Conservation (phyloP, 1,140 invertebrate species). For the Thaumatotibia leucotreta region DNA sequence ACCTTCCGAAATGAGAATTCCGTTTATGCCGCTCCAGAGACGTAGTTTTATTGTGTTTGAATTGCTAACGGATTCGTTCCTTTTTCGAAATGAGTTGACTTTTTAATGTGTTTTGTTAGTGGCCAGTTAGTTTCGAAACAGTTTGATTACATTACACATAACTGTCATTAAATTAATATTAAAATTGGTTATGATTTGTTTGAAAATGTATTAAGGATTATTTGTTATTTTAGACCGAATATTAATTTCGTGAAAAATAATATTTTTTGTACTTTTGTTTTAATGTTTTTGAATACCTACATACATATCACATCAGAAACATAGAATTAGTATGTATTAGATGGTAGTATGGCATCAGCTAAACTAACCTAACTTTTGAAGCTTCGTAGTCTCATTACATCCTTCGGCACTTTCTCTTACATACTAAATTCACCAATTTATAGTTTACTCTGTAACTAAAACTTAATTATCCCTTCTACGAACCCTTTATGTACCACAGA, state of each 20-base stretch:
- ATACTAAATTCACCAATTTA: background rate
- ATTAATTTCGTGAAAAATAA: no score
- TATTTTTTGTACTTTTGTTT: no score
- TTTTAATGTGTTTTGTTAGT: background rate
- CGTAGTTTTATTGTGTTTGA: conserved; percentile 61
- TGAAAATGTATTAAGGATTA: no score
- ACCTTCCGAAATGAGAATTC: conserved; percentile 45
- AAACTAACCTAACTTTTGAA: background rate
- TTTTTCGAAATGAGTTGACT: background rate
- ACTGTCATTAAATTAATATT: no score
- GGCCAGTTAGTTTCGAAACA: background rate
- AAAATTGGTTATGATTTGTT: no score
- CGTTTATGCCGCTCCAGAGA: conserved; percentile 51
- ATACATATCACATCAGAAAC: no score
- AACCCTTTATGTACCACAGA: background rate
- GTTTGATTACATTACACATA: no score
- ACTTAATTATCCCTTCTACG: background rate
- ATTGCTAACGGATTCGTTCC: conserved; percentile 33
- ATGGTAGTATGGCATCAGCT: no score
- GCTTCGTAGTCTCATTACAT: background rate
- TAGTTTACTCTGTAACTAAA: background rate
- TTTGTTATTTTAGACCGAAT: no score
- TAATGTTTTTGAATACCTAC: no score
- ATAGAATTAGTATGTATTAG: no score
- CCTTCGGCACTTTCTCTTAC: background rate